These are phyloP conservation scores for Arremon brunneinucha DNA, from an alignment of 2,797 vertebrate species.

Conservation along the genomic window DNA sequence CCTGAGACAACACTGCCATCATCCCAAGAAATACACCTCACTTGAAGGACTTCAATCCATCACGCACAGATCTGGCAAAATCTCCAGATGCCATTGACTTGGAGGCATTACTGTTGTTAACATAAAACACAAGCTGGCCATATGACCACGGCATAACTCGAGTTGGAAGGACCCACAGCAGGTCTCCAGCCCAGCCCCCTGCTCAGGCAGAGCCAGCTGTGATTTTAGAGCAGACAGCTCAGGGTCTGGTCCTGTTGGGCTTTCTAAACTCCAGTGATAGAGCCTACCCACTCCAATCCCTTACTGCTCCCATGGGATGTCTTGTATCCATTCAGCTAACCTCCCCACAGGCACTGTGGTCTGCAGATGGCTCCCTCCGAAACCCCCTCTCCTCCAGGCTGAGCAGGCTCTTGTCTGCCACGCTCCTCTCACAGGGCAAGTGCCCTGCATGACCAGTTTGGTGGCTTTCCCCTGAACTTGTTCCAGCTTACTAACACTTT, in stretches of 20 bases:
- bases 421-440: neutral
- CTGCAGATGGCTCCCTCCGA: neutral
- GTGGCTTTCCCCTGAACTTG: neutral
- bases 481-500: neutral
- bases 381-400: neutral
- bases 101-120: neutral
- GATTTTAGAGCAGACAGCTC: neutral
- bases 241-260: neutral
- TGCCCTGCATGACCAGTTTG: neutral
- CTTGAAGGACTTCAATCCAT: neutral
- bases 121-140: neutral
- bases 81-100: too few species aligned
- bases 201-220: neutral
- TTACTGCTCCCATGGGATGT: neutral
- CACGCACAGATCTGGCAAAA: neutral
- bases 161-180: neutral
- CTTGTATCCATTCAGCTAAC: neutral
- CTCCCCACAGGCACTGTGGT: neutral
- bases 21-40: neutral
- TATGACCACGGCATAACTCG: neutral
- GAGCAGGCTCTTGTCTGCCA: neutral
- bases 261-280: neutral
- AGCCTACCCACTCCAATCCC: neutral
- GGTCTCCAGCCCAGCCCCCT: neutral
- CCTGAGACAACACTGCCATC: neutral